These are phyloP conservation scores for Yoshiicerus persimilis DNA, from an alignment of 1,140 invertebrate genomes.

Conservation along the genomic window DNA sequence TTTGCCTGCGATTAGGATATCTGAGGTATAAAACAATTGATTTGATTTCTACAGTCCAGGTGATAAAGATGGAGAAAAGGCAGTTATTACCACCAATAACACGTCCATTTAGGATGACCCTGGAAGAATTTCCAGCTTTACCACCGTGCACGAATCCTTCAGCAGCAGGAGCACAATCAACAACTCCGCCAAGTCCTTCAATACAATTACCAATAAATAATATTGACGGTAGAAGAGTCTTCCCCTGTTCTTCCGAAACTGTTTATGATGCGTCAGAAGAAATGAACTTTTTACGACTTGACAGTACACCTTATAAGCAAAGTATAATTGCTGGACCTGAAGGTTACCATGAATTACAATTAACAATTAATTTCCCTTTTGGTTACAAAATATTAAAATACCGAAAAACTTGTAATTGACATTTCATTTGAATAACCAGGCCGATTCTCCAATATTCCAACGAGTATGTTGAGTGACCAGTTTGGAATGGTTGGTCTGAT, in stretches of 20 bases:
- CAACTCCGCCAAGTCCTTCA: not conserved
- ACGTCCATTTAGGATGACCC: slow-evolving; percentile 95
- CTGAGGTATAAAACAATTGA: too few species aligned
- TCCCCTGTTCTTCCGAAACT: not conserved
- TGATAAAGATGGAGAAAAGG: slow-evolving; percentile 98
- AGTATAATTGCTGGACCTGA: too few species aligned
- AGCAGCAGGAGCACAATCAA: slow-evolving; percentile 39
- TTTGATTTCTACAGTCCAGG: slow-evolving; percentile 73
- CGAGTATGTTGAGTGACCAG: slow-evolving; percentile 97
- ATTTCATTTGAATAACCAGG: slow-evolving; percentile 57
- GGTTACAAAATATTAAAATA: not conserved
- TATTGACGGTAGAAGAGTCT: too few species aligned
- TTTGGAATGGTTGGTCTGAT: slow-evolving; percentile 98
- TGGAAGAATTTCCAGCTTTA: slow-evolving; percentile 97
- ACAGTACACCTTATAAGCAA: too few species aligned
- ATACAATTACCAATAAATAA: not conserved
- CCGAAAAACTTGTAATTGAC: not conserved
- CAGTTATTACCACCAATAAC: slow-evolving; percentile 82
- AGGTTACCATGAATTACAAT: not conserved
- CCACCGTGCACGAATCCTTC: slow-evolving; percentile 63
- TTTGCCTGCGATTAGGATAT: too few species aligned
- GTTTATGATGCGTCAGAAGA: not conserved
- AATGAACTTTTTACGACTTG: too few species aligned
- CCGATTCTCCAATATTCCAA: slow-evolving; percentile 95
- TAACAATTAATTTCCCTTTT: not conserved